A percentile compares a stretch with the other conserved stretches of the same genome.
These are phyloP conservation scores for Tetheella fluctuosa DNA, from an alignment of 2,888 invertebrate genomes.

Conservation along the genomic window DNA sequence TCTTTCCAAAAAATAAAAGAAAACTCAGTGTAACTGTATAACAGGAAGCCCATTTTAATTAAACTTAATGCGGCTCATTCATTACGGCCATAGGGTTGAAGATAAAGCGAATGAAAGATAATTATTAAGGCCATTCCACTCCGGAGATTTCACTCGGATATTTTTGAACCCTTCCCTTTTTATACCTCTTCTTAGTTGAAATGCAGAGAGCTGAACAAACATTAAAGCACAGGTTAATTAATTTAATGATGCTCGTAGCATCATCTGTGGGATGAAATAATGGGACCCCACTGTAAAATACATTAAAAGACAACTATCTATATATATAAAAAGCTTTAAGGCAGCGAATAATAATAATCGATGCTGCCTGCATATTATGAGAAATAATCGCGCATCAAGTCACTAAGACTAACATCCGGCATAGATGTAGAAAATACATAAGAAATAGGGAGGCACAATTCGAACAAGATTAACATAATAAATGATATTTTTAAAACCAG, in stretches of 20 bases:
- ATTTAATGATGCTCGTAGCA: slow-evolving; percentile 26
- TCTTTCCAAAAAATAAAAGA: slow-evolving; percentile 30
- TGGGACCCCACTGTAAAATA: no score
- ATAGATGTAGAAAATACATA: no score
- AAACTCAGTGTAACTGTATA: slow-evolving; percentile 28
- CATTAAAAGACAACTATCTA: no score
- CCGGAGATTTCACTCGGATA: slow-evolving; percentile 45
- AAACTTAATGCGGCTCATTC: slow-evolving; percentile 55
- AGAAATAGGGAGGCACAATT: no score
- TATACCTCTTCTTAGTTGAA: slow-evolving; percentile 31
- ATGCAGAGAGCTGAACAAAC: slow-evolving; percentile 18
- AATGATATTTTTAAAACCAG: no score
- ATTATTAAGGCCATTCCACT: slow-evolving; percentile 49
- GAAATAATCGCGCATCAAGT: no score
- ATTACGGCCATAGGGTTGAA: slow-evolving; percentile 48
- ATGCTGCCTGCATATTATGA: no score
- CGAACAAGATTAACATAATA: no score
- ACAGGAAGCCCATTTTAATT: slow-evolving; percentile 52
- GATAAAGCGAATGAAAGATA: slow-evolving; percentile 57
- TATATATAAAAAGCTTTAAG: no score
- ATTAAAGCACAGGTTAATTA: slow-evolving; percentile 28
- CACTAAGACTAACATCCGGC: no score
- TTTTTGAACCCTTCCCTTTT: slow-evolving; percentile 40
- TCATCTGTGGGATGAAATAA: no score
- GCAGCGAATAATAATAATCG: no score